Conservation (phyloP, 2,113 vertebrate genomes). For the Oncorhynchus gorbuscha region DNA sequence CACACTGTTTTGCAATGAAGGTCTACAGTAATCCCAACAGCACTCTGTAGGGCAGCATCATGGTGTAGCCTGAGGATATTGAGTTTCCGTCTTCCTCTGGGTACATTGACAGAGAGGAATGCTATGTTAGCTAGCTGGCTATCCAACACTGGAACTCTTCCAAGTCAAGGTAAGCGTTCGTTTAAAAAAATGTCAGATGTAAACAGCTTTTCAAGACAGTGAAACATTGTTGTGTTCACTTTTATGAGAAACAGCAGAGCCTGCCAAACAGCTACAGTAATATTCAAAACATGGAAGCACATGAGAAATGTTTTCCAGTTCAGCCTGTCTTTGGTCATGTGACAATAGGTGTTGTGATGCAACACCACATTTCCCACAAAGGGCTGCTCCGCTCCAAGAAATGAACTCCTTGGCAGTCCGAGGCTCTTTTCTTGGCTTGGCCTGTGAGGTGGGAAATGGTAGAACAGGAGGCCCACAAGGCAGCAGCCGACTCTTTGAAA, state of each 20-base stretch:
- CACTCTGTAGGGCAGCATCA: too few species aligned
- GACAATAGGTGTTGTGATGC: conserved; percentile 36
- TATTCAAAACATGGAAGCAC: conserved; percentile 8
- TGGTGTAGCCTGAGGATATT: too few species aligned
- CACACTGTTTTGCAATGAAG: too few species aligned
- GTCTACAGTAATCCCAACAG: too few species aligned
- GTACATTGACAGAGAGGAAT: too few species aligned
- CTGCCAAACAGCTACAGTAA: not conserved
- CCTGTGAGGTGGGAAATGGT: conserved; percentile 27
- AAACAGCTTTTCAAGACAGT: not conserved
- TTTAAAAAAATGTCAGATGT: not conserved
- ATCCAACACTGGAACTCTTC: too few species aligned
- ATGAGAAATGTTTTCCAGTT: conserved; percentile 12
- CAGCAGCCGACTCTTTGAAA: conserved; percentile 11
- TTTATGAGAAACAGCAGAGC: not conserved
- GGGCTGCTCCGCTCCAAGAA: not conserved
- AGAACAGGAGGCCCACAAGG: conserved; percentile 12
- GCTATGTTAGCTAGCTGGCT: too few species aligned
- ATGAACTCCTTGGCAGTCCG: conserved; percentile 5
- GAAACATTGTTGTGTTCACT: not conserved
- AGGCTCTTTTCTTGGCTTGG: conserved; percentile 23
- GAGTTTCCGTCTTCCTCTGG: too few species aligned
- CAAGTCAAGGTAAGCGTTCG: too few species aligned
- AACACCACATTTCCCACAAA: conserved; percentile 26
- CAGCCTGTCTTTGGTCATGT: conserved; percentile 24